Base-by-base conservation (phyloP, 1,140 invertebrate genomes). In the Epicauta chinensis region DNA sequence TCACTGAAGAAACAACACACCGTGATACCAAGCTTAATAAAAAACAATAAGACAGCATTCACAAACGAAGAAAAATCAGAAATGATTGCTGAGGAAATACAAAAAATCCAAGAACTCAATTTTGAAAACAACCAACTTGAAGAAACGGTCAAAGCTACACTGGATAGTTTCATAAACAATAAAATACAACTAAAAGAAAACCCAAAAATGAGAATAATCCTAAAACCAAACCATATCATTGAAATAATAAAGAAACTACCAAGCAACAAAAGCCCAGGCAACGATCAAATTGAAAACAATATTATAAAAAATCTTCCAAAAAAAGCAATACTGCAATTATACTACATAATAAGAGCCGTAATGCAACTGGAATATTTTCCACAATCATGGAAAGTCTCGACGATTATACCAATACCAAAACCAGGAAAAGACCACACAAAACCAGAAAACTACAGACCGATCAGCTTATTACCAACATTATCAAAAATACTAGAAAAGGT, bases 401-500 rank as follows among this genome's bases (percentile, higher is more conserved):
- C 56, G 3, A 42, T 68, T 3, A 55, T 63, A 2, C 55, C 64
- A 1, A 62, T 71, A 2, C 54, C 44, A 3, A 73, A 73, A 56
- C 49, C 55, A 29, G 53, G 59, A 2, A 71, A 71, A 58, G 29
- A 46, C 5, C 37, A 43, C 42, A 37, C 46, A 0, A 17, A 55
- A 3, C 61, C 65, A 0, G 49, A 36, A 2, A 69, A 58, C 16
- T 71, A 71, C 43, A 53, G 68, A 37, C 69, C 68, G 1, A 72
- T 73, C 16, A 68, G 67, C 31, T 45, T 72, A 1, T 51, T 71
- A 6, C 52, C 45, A 11, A 55, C 52, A 0, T 3, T 72, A 0
- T 51, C 53, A 10, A 73, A 73, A 60, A 0, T 69, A 1, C 53
- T 51, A 3, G 70, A 73, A 64, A 67, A 56, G 56, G 47, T 68